Evolutionary conservation across 2,888 invertebrate genomes (phyloP), one percentile per base, ranked within the genome.

Genomic region (Agrotis clavis): DNA sequence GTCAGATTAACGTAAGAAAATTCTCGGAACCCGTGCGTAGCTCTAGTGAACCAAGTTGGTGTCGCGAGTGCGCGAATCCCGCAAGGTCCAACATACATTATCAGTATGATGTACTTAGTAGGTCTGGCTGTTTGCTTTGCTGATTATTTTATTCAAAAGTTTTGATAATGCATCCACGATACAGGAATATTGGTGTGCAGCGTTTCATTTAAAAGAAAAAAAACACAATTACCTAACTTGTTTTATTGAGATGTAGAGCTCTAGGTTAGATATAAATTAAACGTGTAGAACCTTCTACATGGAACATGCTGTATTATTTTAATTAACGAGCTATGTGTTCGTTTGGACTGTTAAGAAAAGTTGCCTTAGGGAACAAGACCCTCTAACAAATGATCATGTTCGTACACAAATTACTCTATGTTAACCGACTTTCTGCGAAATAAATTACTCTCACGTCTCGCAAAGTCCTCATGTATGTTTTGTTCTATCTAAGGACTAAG

Each of bases 181-280:
- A 41, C 41, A 41, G 41, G 41, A 41, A 41, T 1, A 41, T 41
- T 41, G 11, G 41, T 41, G 41, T 11, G 11, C 41, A 41, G 11
- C 2, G 2, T 2, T 41, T 41, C 35, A 11, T 11, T 41, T 41
- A 5, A 41, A 41, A 41, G 1, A 2, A 41, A 41, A 41, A 41
- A 35, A 7, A 41, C 41, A 41, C 41, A 41, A 11, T 41, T 41
- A n/a, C n/a, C n/a, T n/a, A 41, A 1, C 9, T 1, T 56, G 11
- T 30, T 6, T n/a, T n/a, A 5, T 13, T n/a, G 57, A 57, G 57
- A 57, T 13, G 6, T 35, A 13, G 18, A 57, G 30, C n/a, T 57
- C 35, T n/a, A n/a, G n/a, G 35, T 13, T 57, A 13, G 56, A 30
- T 57, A 35, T 59, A 63, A 65, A 63, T 47, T 18, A 80, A 76